phyloP scores from a whole-genome alignment of 2,797 vertebrate species.

The Echiichthys vipera region DNA sequence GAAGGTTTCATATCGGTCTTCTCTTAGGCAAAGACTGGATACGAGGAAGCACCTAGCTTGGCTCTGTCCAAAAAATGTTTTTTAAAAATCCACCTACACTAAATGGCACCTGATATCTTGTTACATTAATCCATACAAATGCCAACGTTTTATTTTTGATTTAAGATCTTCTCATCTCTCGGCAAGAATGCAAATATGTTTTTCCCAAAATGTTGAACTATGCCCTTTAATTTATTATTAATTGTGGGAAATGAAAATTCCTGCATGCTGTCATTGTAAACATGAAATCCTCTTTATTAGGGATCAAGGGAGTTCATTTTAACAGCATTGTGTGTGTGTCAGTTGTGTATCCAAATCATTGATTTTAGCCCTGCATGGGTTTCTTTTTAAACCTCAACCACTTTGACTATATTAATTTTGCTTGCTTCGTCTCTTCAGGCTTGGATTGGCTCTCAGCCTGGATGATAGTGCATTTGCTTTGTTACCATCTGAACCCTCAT shows the following conservation, averaged over 20 bases:
- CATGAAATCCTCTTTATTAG: background rate
- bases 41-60: background rate
- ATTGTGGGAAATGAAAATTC: background rate
- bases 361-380: slow-evolving; percentile 19
- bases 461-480: background rate
- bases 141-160: background rate
- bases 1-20: background rate
- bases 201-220: background rate
- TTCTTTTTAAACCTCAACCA: background rate
- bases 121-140: background rate
- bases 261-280: slow-evolving; percentile 32
- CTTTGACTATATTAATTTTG: background rate
- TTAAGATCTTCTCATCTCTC: background rate
- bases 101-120: background rate
- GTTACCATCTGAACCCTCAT: background rate
- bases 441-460: slow-evolving; percentile 1
- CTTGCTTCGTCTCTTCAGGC: slow-evolving; percentile 15
- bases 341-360: slow-evolving; percentile 5
- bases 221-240: background rate
- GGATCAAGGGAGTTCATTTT: background rate
- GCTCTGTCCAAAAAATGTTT: background rate
- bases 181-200: background rate
- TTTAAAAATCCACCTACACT: background rate
- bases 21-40: background rate
- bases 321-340: slow-evolving; percentile 10